Evolutionary conservation across 2,113 vertebrate genomes (phyloP).

Genomic region (Seriola dumerili): DNA sequence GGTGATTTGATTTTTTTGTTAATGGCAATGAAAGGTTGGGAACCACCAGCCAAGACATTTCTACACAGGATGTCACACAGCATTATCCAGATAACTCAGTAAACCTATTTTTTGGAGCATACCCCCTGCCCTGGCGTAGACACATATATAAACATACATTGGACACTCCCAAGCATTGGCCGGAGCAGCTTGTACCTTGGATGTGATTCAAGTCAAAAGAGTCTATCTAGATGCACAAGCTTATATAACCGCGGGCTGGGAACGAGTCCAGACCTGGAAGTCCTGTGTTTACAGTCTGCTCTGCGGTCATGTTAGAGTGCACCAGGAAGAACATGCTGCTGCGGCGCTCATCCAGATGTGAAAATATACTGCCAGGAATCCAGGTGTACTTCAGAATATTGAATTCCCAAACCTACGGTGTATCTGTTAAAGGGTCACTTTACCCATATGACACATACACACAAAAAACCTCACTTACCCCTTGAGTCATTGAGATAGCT

Average conservation of each 20-base stretch:
- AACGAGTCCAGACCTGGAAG: constrained; percentile 72
- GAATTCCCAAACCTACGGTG: background rate
- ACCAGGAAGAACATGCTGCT: constrained; percentile 45
- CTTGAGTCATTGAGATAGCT: background rate
- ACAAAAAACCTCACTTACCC: background rate
- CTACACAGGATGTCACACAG: background rate
- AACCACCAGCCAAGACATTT: background rate
- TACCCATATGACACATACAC: background rate
- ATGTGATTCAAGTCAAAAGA: constrained; percentile 41
- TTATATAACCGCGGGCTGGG: constrained; percentile 57
- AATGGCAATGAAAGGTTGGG: background rate
- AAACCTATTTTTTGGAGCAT: background rate
- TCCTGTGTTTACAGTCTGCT: constrained; percentile 75
- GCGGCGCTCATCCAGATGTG: constrained; percentile 20
- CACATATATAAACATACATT: constrained; percentile 27
- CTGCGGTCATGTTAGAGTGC: constrained; percentile 49
- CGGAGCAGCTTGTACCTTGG: constrained; percentile 64
- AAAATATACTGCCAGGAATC: background rate
- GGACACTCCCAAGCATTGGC: constrained; percentile 42
- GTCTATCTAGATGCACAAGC: constrained; percentile 24
- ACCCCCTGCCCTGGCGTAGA: background rate
- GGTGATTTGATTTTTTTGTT: background rate
- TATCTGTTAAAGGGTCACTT: background rate
- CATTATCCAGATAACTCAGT: background rate
- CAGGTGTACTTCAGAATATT: background rate